Percentiles rank a stretch among this genome's conserved stretches.
Evolutionary conservation across 2,888 invertebrate genomes (phyloP).

Genomic region (Drosophila fungiperda): DNA sequence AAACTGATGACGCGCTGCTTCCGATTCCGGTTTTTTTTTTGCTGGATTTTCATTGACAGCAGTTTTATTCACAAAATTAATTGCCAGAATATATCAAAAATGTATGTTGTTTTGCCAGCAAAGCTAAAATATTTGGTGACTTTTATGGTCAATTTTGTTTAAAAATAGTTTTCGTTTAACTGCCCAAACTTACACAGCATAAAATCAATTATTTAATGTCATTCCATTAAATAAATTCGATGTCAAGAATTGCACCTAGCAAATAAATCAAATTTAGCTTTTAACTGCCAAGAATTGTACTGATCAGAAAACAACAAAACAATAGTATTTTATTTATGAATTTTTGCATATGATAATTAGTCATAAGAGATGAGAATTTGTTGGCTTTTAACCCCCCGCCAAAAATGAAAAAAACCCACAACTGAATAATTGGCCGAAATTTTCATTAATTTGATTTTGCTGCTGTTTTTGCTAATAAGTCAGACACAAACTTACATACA

Average conservation of each 20-base stretch:
- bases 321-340: neutral
- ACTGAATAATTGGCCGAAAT: slow-evolving; percentile 29
- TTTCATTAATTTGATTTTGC: slow-evolving; percentile 52
- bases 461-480: slow-evolving; percentile 47
- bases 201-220: neutral
- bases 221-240: neutral
- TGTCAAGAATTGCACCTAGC: neutral
- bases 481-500: slow-evolving; percentile 33
- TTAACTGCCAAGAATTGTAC: neutral
- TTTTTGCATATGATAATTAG: slow-evolving; percentile 38
- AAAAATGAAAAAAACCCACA: slow-evolving; percentile 15
- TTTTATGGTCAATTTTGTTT: slow-evolving; percentile 2
- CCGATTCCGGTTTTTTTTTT: slow-evolving; percentile 53
- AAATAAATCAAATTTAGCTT: neutral
- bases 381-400: slow-evolving; percentile 26
- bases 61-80: slow-evolving; percentile 41
- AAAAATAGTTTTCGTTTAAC: neutral
- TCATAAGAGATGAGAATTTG: slow-evolving; percentile 46
- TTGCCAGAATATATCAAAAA: slow-evolving; percentile 53
- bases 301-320: neutral
- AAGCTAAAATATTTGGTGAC: slow-evolving; percentile 15
- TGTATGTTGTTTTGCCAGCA: slow-evolving; percentile 20
- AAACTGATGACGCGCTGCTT: slow-evolving; percentile 43
- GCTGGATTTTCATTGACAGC: slow-evolving; percentile 26
- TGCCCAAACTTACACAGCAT: neutral